A percentile compares a stretch with the other conserved stretches of the same genome.
Evolutionary conservation across 2,797 vertebrate species (phyloP).

Genomic region (Tachyglossus aculeatus): DNA sequence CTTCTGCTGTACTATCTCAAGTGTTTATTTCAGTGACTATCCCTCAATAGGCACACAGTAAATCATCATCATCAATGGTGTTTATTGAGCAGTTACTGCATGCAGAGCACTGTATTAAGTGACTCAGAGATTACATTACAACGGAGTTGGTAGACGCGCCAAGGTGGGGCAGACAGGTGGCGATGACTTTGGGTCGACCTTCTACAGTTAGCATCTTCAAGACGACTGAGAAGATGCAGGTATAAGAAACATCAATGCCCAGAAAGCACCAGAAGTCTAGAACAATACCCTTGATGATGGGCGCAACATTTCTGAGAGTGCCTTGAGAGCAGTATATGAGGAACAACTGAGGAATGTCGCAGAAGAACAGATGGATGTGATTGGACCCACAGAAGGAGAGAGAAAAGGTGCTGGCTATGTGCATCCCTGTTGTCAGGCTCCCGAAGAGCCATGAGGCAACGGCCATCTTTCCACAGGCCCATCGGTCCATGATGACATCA

Average conservation of each 20-base stretch:
- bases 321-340: constrained; percentile 62
- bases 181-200: constrained; percentile 45
- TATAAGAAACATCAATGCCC: constrained; percentile 50
- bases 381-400: constrained; percentile 56
- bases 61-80: no score
- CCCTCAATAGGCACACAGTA: no score
- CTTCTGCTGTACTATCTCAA: no score
- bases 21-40: no score
- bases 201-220: constrained; percentile 20
- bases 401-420: constrained; percentile 53
- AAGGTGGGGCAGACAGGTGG: constrained; percentile 55
- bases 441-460: no score
- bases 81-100: no score
- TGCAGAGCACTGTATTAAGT: no score
- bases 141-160: no score
- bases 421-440: no score
- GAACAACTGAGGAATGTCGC: constrained; percentile 63
- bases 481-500: no score
- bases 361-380: constrained; percentile 67
- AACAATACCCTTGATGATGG: constrained; percentile 30
- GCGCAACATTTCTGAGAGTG: background rate
- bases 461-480: no score
- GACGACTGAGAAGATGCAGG: constrained; percentile 38
- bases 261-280: constrained; percentile 34
- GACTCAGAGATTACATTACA: no score